These are phyloP conservation scores for Okamejei kenojei DNA, from an alignment of 2,797 vertebrate species.

Conservation along the genomic window DNA sequence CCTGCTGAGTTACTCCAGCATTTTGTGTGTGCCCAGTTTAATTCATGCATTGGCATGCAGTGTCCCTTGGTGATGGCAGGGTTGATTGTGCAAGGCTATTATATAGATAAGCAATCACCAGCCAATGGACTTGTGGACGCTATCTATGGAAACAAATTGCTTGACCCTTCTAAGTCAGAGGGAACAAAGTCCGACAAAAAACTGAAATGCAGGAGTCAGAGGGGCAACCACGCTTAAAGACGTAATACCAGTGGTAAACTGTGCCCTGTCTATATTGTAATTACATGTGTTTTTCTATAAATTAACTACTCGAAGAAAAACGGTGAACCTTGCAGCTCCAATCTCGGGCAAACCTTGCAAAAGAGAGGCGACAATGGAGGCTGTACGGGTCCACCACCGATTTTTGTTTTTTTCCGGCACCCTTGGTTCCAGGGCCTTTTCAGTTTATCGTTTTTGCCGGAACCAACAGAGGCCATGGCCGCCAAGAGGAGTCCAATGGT, in stretches of 20 bases:
- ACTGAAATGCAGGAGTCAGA: background rate
- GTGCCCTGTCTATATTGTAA: background rate
- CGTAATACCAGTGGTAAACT: background rate
- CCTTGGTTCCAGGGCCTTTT: no score
- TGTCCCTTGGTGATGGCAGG: no score
- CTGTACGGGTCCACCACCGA: no score
- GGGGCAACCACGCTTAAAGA: background rate
- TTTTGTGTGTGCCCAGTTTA: background rate
- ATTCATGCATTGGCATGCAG: no score
- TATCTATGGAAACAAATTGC: background rate
- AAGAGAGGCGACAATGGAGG: no score
- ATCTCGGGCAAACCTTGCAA: background rate
- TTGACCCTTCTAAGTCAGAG: no score
- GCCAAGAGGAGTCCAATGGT: no score
- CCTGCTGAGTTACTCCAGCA: no score
- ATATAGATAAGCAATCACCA: no score
- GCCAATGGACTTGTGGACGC: background rate
- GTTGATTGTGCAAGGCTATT: background rate
- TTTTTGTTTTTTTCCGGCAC: no score
- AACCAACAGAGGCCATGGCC: no score
- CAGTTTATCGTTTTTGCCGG: no score
- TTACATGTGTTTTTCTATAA: background rate
- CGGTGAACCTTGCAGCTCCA: background rate
- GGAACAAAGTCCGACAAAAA: background rate
- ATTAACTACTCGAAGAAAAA: background rate